phyloP scores from a whole-genome alignment of 2,888 invertebrate species.

The Diaperis boleti region DNA sequence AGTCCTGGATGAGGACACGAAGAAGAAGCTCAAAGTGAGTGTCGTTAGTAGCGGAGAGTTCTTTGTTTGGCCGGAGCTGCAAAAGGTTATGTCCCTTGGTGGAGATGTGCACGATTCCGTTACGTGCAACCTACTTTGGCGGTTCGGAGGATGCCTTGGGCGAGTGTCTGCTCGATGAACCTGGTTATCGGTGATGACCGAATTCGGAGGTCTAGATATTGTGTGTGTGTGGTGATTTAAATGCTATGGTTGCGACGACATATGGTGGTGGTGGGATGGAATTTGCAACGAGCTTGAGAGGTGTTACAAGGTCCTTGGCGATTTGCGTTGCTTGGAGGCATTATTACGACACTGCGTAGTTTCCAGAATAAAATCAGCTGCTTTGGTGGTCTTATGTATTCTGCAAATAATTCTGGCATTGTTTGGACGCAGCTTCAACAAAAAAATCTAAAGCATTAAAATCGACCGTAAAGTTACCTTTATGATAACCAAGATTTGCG shows the following conservation, averaged over 20 bases:
- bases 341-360: too few relatives aligned
- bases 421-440: too few relatives aligned
- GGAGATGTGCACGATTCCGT: conserved; percentile 34
- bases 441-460: too few relatives aligned
- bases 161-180: conserved; percentile 26
- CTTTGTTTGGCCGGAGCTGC: conserved; percentile 18
- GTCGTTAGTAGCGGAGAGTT: background rate
- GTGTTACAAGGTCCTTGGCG: background rate
- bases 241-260: background rate
- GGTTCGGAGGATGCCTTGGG: conserved; percentile 23
- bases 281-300: background rate
- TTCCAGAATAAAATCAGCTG: too few relatives aligned
- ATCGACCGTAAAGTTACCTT: too few relatives aligned
- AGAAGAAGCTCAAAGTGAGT: conserved; percentile 55
- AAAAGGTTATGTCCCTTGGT: conserved; percentile 6
- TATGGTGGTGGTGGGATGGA: background rate
- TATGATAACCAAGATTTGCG: too few relatives aligned
- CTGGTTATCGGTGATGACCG: conserved; percentile 25
- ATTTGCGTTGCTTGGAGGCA: background rate
- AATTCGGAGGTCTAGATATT: conserved; percentile 9
- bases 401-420: too few relatives aligned
- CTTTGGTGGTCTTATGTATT: too few relatives aligned
- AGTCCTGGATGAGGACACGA: conserved; percentile 48
- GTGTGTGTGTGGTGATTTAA: conserved; percentile 8
- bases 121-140: conserved; percentile 47